phyloP scores from a whole-genome alignment of 1,140 invertebrate genomes.

The Eulimnadia texana region DNA sequence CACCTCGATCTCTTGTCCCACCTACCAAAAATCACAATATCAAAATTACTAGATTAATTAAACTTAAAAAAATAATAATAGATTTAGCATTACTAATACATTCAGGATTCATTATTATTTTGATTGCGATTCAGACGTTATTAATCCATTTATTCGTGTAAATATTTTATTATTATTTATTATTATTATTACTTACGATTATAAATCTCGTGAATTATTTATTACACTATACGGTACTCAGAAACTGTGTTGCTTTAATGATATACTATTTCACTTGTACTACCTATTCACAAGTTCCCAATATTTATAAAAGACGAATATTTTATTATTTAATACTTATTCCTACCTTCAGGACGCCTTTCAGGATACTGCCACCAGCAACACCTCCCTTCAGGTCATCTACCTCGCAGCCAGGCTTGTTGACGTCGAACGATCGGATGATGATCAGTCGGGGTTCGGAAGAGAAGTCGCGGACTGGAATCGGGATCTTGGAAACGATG shows the following conservation, averaged over 20 bases:
- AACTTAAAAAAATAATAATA: constrained; percentile 1
- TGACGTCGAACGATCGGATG: constrained; percentile 98
- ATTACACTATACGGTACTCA: no score
- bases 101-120: not conserved
- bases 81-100: not conserved
- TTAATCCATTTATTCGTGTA: no score
- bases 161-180: not conserved
- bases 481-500: constrained; percentile 93
- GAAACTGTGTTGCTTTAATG: no score
- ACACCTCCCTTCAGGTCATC: constrained; percentile 97
- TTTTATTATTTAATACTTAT: constrained; percentile 20
- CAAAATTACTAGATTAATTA: no score
- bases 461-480: constrained; percentile 86
- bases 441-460: constrained; percentile 94
- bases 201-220: not conserved
- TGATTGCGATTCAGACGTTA: no score
- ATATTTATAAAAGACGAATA: no score
- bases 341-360: constrained; percentile 84
- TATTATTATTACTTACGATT: not conserved
- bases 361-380: constrained; percentile 92
- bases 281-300: no score
- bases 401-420: constrained; percentile 98
- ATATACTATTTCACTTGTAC: not conserved
- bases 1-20: constrained; percentile 80
- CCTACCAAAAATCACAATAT: constrained; percentile 32